These are phyloP conservation scores for Perca schrenkii DNA, from an alignment of 2,113 vertebrate species.

Conservation along the genomic window DNA sequence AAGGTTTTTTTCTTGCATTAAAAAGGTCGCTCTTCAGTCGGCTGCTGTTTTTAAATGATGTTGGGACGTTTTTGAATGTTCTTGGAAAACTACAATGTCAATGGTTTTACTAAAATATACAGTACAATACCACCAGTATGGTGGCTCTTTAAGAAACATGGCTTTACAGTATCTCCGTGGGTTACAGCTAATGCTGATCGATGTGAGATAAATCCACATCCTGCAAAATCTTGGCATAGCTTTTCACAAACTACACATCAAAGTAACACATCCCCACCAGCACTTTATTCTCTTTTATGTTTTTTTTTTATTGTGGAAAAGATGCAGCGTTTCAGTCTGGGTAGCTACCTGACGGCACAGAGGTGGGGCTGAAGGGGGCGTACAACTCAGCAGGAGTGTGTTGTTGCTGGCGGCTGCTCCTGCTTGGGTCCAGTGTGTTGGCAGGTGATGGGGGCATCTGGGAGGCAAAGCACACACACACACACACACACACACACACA, in stretches of 20 bases:
- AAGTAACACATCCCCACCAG: conserved; percentile 12
- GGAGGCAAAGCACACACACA: conserved; percentile 30
- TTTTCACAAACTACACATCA: conserved; percentile 29
- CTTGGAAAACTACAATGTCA: neutral
- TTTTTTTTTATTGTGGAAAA: conserved; percentile 16
- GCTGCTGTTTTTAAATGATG: neutral
- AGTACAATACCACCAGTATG: neutral
- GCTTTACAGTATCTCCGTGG: neutral
- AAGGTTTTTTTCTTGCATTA: neutral
- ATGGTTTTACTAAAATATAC: conserved; percentile 10
- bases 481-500: conserved; percentile 18
- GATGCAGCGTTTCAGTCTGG: neutral
- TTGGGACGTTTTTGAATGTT: neutral
- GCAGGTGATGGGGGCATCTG: conserved; percentile 98
- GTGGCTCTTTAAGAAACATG: conserved; percentile 2
- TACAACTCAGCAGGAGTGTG: conserved; percentile 92
- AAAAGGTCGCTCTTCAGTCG: neutral
- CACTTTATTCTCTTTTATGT: conserved; percentile 27
- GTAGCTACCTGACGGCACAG: conserved; percentile 93
- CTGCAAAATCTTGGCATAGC: conserved; percentile 22
- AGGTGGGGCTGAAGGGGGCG: conserved; percentile 93
- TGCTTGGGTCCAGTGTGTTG: conserved; percentile 95
- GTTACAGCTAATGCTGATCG: conserved; percentile 5
- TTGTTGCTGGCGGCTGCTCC: conserved; percentile 88
- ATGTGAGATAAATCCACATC: conserved; percentile 30